A percentile compares a stretch with the other conserved stretches of the same genome.
Evolutionary conservation across 1,140 invertebrate genomes (phyloP).

Genomic region (Drosophila miranda): DNA sequence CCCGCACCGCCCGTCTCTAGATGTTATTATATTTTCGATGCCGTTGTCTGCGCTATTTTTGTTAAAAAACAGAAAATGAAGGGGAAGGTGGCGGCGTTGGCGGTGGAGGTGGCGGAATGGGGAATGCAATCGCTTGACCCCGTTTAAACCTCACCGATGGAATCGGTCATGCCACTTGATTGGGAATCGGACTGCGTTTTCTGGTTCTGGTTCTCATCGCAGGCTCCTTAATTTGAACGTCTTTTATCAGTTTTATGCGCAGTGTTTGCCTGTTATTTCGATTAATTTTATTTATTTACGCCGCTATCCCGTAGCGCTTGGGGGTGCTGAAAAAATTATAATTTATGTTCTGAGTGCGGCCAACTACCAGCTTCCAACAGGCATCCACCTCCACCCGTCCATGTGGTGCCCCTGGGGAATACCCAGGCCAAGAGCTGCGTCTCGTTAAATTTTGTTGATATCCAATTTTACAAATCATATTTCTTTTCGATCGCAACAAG

Average conservation of each 20-base stretch:
- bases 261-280: slow-evolving; percentile 51
- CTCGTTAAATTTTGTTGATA: slow-evolving; percentile 67
- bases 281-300: slow-evolving; percentile 73
- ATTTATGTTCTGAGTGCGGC: slow-evolving; percentile 69
- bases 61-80: slow-evolving; percentile 39
- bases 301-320: slow-evolving; percentile 28
- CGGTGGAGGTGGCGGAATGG: slow-evolving; percentile 1
- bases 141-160: slow-evolving; percentile 65
- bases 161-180: slow-evolving; percentile 20
- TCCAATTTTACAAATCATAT: slow-evolving; percentile 75
- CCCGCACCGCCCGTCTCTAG: not conserved
- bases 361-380: not conserved
- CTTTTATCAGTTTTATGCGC: slow-evolving; percentile 64
- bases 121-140: slow-evolving; percentile 76
- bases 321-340: slow-evolving; percentile 59
- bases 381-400: too few species aligned
- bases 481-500: slow-evolving; percentile 60
- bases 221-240: slow-evolving; percentile 34
- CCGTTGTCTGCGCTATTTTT: slow-evolving; percentile 66
- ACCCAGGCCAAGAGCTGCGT: slow-evolving; percentile 19
- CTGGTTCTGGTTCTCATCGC: slow-evolving; percentile 1
- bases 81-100: slow-evolving; percentile 1
- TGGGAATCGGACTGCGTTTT: slow-evolving; percentile 23
- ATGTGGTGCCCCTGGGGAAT: slow-evolving; percentile 51
- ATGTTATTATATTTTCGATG: slow-evolving; percentile 61